phyloP scores from a whole-genome alignment of 2,797 vertebrate genomes.

The Paguma larvata region DNA sequence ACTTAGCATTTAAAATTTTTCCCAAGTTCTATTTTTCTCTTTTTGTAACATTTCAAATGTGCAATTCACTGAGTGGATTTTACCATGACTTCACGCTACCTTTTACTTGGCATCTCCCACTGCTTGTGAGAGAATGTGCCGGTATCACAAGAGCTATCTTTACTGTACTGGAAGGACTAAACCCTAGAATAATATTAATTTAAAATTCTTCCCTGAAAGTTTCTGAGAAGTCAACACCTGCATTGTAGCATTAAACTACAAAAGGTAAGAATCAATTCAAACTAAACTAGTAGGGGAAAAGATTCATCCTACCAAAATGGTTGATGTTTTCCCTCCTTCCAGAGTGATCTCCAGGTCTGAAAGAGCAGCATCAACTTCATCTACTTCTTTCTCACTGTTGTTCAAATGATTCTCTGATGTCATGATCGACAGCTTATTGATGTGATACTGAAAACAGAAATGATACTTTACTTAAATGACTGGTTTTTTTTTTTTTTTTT shows the following conservation, averaged over 20 bases:
- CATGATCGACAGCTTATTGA: conserved; percentile 99
- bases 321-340: conserved; percentile 98
- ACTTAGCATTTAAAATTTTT: neutral
- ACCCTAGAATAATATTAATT: neutral
- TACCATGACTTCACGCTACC: neutral
- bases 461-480: conserved; percentile 54
- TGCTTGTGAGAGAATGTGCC: neutral
- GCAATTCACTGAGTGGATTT: neutral
- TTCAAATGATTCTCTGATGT: conserved; percentile 99
- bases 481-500: no score
- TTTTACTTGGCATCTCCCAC: neutral
- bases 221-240: neutral
- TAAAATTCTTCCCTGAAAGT: neutral
- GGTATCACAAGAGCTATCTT: neutral
- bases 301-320: conserved; percentile 92
- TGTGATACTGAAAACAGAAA: conserved; percentile 95
- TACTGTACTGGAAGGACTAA: neutral
- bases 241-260: conserved; percentile 20
- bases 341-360: conserved; percentile 98
- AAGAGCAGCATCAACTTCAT: conserved; percentile 98
- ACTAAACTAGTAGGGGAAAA: neutral
- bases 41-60: conserved; percentile 6
- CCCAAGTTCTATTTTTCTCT: neutral
- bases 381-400: conserved; percentile 99
- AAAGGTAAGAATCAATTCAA: neutral